Evolutionary conservation across 2,113 vertebrate genomes (phyloP).

Genomic region (Pseudolaguvia tuberculata): DNA sequence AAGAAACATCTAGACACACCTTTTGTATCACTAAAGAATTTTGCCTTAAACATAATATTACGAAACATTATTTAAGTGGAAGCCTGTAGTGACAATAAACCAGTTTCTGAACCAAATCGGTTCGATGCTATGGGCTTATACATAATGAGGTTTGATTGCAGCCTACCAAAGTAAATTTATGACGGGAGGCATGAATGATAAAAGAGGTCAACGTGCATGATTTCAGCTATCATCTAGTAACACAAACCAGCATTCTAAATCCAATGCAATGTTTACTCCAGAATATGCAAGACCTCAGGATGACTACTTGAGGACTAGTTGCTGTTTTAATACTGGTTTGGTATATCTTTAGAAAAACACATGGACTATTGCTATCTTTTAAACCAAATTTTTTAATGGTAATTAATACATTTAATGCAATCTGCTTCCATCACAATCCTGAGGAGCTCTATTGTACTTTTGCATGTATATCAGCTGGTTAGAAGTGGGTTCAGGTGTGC

Average conservation of each 20-base stretch:
- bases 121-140: neutral
- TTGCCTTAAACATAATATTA: neutral
- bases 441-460: neutral
- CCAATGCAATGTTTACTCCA: no score
- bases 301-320: neutral
- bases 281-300: neutral
- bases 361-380: neutral
- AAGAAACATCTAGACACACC: neutral
- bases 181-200: conserved; percentile 7
- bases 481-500: neutral
- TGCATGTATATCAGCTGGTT: neutral
- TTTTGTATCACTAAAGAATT: neutral
- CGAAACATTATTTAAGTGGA: neutral
- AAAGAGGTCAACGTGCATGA: neutral
- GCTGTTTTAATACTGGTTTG: neutral
- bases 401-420: neutral
- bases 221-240: neutral
- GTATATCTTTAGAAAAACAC: neutral
- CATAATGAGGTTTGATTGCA: neutral
- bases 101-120: neutral
- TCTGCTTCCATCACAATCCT: neutral
- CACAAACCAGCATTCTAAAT: neutral
- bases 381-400: no score
- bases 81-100: neutral
- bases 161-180: neutral